Percentiles rank a stretch among this genome's conserved stretches.
Evolutionary conservation across 2,888 invertebrate species (phyloP).

Genomic region (Drosophila sordidula): DNA sequence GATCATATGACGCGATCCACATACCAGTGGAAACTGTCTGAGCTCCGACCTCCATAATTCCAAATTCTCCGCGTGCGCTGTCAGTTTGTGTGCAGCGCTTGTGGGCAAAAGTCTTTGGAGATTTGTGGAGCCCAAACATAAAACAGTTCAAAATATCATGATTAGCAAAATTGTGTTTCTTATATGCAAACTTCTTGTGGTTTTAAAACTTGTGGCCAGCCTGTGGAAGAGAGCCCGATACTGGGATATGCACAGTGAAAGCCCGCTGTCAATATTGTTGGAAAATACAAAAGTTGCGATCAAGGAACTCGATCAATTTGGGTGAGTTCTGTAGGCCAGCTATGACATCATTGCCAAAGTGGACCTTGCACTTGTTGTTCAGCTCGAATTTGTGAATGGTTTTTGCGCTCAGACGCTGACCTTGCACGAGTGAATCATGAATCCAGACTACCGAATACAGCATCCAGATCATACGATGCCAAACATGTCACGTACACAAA

Average conservation of each 20-base stretch:
- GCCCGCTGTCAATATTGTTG: neutral
- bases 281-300: neutral
- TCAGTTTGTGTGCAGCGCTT: conserved; percentile 28
- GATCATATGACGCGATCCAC: conserved; percentile 32
- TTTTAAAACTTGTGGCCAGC: neutral
- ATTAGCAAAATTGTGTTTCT: neutral
- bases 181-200: neutral
- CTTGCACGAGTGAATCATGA: conserved; percentile 8
- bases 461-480: conserved; percentile 14
- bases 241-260: neutral
- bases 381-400: conserved; percentile 12
- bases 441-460: neutral
- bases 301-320: neutral
- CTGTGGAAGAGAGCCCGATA: neutral
- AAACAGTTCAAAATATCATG: conserved; percentile 11
- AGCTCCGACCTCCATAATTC: neutral
- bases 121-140: neutral
- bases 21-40: conserved; percentile 6
- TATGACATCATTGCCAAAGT: conserved; percentile 39
- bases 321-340: conserved; percentile 1
- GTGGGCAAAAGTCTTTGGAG: conserved; percentile 10
- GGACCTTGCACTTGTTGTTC: conserved; percentile 26
- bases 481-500: conserved; percentile 5
- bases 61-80: neutral
- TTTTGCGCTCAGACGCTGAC: conserved; percentile 13